A percentile compares a stretch with the other conserved stretches of the same genome.
These are phyloP conservation scores for Julus scanicus DNA, from an alignment of 2,888 invertebrate species.

Conservation along the genomic window DNA sequence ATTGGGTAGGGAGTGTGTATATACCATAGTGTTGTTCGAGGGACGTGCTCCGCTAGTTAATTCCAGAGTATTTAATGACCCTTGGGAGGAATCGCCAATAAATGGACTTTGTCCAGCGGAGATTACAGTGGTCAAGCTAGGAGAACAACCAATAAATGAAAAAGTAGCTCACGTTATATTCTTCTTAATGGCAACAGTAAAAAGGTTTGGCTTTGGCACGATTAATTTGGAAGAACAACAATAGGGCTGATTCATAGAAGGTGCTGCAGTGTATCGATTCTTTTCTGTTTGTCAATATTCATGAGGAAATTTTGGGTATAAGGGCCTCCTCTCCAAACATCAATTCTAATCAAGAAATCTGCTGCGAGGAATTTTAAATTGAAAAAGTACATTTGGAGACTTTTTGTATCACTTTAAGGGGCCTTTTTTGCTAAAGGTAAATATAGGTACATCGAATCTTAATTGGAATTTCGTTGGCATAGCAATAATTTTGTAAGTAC, in stretches of 20 bases:
- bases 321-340: constrained; percentile 6
- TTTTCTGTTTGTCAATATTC: not conserved
- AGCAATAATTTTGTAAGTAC: not conserved
- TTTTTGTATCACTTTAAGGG: not conserved
- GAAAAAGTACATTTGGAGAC: not conserved
- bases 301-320: not conserved
- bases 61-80: constrained; percentile 13
- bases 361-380: constrained; percentile 23
- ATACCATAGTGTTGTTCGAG: not conserved
- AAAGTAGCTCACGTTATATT: not conserved
- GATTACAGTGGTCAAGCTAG: not conserved
- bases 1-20: not conserved
- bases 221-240: not conserved
- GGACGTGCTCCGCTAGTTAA: not conserved
- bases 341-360: constrained; percentile 10
- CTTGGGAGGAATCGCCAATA: constrained; percentile 35
- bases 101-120: constrained; percentile 18
- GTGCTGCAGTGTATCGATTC: not conserved
- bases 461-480: not conserved
- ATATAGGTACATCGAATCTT: not conserved
- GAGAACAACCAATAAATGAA: constrained; percentile 30
- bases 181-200: constrained; percentile 39
- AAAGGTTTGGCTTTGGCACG: constrained; percentile 11
- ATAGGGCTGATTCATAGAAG: not conserved
- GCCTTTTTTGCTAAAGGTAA: not conserved